A percentile compares a stretch with the other conserved stretches of the same genome.
These are phyloP conservation scores for Epinephelus fuscoguttatus DNA, from an alignment of 2,113 vertebrate genomes.

Conservation along the genomic window DNA sequence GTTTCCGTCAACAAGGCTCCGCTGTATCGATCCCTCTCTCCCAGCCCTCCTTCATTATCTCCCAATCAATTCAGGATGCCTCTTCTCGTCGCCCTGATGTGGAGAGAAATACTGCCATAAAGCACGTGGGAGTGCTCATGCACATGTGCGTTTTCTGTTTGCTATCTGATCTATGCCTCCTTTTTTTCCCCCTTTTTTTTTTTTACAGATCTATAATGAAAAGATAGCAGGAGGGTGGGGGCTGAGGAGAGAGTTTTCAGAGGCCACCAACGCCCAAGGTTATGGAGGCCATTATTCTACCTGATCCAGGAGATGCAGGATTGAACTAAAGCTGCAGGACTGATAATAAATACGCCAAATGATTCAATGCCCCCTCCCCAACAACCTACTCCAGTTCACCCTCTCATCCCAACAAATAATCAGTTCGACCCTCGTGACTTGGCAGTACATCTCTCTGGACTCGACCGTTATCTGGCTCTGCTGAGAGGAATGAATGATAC, in stretches of 20 bases:
- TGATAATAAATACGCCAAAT: slow-evolving; percentile 75
- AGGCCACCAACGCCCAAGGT: slow-evolving; percentile 62
- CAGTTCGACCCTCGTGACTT: slow-evolving; percentile 33
- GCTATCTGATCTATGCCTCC: slow-evolving; percentile 35
- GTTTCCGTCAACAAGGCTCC: slow-evolving; percentile 32
- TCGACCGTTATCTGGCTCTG: slow-evolving; percentile 46
- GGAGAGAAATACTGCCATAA: slow-evolving; percentile 60
- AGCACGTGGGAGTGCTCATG: slow-evolving; percentile 28
- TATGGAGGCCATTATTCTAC: slow-evolving; percentile 78
- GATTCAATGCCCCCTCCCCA: slow-evolving; percentile 55
- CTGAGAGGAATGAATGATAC: slow-evolving; percentile 55
- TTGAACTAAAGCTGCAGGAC: slow-evolving; percentile 67
- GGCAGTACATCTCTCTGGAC: slow-evolving; percentile 61
- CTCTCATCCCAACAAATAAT: slow-evolving; percentile 65
- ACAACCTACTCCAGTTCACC: neutral
- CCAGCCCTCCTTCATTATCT: slow-evolving; percentile 74
- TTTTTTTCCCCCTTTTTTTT: slow-evolving; percentile 7
- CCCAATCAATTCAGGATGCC: slow-evolving; percentile 73
- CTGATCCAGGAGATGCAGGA: slow-evolving; percentile 68
- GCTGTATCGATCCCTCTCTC: slow-evolving; percentile 60
- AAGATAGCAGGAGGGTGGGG: slow-evolving; percentile 34
- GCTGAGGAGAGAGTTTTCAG: slow-evolving; percentile 51
- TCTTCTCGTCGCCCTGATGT: slow-evolving; percentile 63
- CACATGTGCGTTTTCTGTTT: slow-evolving; percentile 26
- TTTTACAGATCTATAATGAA: slow-evolving; percentile 69